These are phyloP conservation scores for Euthynnus affinis DNA, from an alignment of 2,797 vertebrate genomes.

Conservation along the genomic window DNA sequence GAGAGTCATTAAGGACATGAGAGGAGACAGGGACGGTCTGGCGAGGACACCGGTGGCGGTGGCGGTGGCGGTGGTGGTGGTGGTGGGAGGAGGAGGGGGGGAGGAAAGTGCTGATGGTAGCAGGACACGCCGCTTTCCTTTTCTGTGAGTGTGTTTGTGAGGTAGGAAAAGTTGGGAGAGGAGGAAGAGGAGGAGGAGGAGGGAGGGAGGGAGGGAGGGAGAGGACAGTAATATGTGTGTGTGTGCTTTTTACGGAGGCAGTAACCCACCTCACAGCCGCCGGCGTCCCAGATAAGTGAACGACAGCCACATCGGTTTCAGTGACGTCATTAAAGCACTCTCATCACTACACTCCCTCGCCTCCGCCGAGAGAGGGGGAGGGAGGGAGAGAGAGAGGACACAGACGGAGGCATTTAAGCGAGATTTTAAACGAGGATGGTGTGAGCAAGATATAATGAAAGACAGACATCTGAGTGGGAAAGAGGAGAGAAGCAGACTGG, in stretches of 20 bases:
- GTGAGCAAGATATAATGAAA: slow-evolving; percentile 1
- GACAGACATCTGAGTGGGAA: background rate
- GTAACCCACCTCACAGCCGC: slow-evolving; percentile 13
- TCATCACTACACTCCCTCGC: slow-evolving; percentile 22
- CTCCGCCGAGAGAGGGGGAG: slow-evolving; percentile 13
- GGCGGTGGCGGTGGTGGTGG: too few species aligned
- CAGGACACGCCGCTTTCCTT: slow-evolving; percentile 46
- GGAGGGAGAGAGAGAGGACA: slow-evolving; percentile 16
- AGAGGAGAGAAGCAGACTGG: background rate
- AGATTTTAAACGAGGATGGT: slow-evolving; percentile 4
- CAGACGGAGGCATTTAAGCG: background rate
- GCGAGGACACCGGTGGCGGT: slow-evolving; percentile 67
- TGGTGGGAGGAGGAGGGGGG: too few species aligned
- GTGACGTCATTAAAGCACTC: slow-evolving; percentile 62
- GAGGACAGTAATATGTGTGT: slow-evolving; percentile 12
- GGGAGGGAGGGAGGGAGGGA: background rate
- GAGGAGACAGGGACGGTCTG: slow-evolving; percentile 60
- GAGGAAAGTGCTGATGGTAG: slow-evolving; percentile 76
- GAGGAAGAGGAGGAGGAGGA: background rate
- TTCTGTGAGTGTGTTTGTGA: background rate
- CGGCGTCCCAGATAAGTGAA: slow-evolving; percentile 72
- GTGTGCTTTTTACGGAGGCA: slow-evolving; percentile 11
- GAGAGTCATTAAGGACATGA: slow-evolving; percentile 60
- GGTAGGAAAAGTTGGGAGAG: slow-evolving; percentile 4
- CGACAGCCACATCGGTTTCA: slow-evolving; percentile 58